A percentile compares a stretch with the other conserved stretches of the same genome.
phyloP scores from a whole-genome alignment of 2,113 vertebrate species.

The Amphiprion percula region DNA sequence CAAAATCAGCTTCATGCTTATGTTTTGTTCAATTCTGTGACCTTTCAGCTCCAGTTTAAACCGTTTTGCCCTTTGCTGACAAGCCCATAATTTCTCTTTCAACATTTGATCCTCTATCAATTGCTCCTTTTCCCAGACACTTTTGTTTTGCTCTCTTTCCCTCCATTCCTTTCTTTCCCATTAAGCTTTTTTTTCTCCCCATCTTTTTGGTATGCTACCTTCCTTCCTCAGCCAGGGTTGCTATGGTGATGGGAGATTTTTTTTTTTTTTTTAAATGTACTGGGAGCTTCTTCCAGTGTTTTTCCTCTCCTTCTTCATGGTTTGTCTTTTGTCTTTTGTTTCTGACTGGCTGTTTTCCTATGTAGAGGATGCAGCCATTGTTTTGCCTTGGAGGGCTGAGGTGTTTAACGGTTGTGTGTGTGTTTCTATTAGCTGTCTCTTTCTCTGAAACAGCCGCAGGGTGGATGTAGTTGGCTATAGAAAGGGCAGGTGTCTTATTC shows the following conservation, averaged over 20 bases:
- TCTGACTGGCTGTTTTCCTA: constrained; percentile 33
- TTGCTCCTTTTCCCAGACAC: constrained; percentile 7
- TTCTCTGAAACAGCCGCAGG: not conserved
- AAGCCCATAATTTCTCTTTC: not conserved
- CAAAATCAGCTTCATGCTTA: not conserved
- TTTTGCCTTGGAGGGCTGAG: constrained; percentile 37
- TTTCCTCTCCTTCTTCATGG: constrained; percentile 36
- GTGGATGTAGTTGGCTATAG: not conserved
- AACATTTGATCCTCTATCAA: constrained; percentile 23
- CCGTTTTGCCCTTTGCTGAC: not conserved
- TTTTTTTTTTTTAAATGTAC: constrained; percentile 39
- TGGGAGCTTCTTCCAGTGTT: constrained; percentile 69
- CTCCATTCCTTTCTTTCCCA: constrained; percentile 32
- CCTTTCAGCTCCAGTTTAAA: not conserved
- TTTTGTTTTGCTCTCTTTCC: constrained; percentile 27
- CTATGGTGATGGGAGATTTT: constrained; percentile 73
- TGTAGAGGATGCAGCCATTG: constrained; percentile 61
- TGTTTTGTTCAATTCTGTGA: not conserved
- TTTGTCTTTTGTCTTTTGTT: constrained; percentile 57
- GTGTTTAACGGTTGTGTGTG: constrained; percentile 11
- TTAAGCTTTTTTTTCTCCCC: constrained; percentile 62
- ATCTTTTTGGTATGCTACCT: constrained; percentile 72
- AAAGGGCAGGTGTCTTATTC: constrained; percentile 19
- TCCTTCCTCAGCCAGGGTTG: constrained; percentile 75
- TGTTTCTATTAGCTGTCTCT: constrained; percentile 19